phyloP scores from a whole-genome alignment of 2,888 invertebrate species.

The Synergus japonicus region DNA sequence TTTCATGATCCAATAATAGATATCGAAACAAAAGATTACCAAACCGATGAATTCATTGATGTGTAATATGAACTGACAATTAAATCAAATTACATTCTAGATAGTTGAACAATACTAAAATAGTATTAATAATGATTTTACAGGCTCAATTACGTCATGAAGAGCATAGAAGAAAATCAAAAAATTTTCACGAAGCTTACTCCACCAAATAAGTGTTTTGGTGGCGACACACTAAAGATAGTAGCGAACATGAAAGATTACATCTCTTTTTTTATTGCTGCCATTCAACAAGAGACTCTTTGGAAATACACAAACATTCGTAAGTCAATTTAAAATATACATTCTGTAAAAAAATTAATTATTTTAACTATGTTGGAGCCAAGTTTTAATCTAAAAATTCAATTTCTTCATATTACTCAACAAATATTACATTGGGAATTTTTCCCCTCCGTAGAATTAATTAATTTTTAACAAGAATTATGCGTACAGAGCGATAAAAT shows the following conservation, averaged over 20 bases:
- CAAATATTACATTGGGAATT: too few relatives aligned
- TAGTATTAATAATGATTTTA: neutral
- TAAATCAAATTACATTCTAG: neutral
- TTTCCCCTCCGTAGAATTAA: too few relatives aligned
- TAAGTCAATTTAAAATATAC: slow-evolving; percentile 7
- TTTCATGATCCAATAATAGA: neutral
- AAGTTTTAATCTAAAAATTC: too few relatives aligned
- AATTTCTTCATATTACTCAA: too few relatives aligned
- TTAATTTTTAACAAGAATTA: too few relatives aligned
- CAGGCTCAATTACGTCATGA: neutral
- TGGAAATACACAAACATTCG: slow-evolving; percentile 26
- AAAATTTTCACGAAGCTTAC: neutral
- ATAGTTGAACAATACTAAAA: neutral
- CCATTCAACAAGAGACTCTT: slow-evolving; percentile 41
- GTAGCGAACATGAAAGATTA: slow-evolving; percentile 28
- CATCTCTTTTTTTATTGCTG: slow-evolving; percentile 40
- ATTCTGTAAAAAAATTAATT: neutral
- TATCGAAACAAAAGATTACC: neutral
- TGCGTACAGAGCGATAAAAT: too few relatives aligned
- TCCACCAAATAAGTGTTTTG: slow-evolving; percentile 19
- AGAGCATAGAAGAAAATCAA: slow-evolving; percentile 5
- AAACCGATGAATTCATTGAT: neutral
- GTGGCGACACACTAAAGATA: neutral
- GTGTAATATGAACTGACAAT: neutral
- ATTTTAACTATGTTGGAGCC: too few relatives aligned